phyloP scores from a whole-genome alignment of 2,113 vertebrate genomes.

The Podarcis cretensis region DNA sequence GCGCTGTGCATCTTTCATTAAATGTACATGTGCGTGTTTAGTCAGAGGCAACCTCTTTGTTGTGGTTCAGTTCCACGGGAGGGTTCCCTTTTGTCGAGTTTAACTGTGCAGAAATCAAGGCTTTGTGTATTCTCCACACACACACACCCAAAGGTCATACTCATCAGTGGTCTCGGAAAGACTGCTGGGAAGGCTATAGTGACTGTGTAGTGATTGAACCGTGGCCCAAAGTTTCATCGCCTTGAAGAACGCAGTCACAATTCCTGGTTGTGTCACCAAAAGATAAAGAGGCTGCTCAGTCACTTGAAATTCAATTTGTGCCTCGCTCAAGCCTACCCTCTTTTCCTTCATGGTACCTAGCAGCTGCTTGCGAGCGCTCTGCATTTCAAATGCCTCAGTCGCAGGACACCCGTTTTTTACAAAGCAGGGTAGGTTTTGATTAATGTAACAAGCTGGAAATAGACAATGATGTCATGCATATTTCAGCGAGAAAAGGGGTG shows the following conservation, averaged over 20 bases:
- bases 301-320: conserved; percentile 82
- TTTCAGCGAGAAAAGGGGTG: conserved; percentile 65
- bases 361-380: conserved; percentile 73
- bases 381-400: conserved; percentile 77
- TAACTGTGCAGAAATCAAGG: conserved; percentile 81
- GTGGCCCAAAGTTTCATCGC: conserved; percentile 72
- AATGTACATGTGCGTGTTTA: conserved; percentile 41
- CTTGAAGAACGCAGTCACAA: conserved; percentile 71
- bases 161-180: conserved; percentile 78
- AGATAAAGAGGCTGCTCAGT: conserved; percentile 81
- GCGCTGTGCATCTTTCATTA: conserved; percentile 8
- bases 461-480: conserved; percentile 78
- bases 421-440: conserved; percentile 77
- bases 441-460: conserved; percentile 79
- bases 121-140: conserved; percentile 72
- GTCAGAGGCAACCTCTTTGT: conserved; percentile 58
- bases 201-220: conserved; percentile 72
- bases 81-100: conserved; percentile 79
- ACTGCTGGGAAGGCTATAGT: conserved; percentile 73
- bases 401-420: conserved; percentile 75
- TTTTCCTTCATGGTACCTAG: conserved; percentile 71
- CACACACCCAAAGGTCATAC: conserved; percentile 74
- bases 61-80: conserved; percentile 73
- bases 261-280: conserved; percentile 72
- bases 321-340: conserved; percentile 68